Conservation (phyloP, 1,140 invertebrate species). For the Steinernema khuongi region DNA sequence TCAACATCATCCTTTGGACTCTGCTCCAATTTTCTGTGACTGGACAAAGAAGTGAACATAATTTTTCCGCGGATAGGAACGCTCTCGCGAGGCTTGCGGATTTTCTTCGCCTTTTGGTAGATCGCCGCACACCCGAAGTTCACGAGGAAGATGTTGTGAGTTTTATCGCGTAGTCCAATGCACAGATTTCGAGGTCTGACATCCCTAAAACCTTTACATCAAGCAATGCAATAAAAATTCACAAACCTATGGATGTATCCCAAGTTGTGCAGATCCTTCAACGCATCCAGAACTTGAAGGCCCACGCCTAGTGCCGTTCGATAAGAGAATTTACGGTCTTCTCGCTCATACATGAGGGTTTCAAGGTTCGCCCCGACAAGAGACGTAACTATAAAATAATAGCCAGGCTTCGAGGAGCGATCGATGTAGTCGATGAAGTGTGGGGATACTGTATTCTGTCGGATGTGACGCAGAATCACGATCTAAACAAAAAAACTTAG, state of each 20-base stretch:
- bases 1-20: constrained; percentile 1
- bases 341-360: background rate
- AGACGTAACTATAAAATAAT: background rate
- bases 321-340: background rate
- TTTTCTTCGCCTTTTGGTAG: constrained; percentile 3
- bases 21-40: background rate
- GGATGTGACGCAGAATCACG: background rate
- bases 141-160: constrained; percentile 2
- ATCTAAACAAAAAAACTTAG: constrained; percentile 1
- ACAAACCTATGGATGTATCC: background rate
- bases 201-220: background rate
- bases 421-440: constrained; percentile 12
- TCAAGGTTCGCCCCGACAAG: background rate
- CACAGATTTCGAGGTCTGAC: constrained; percentile 1
- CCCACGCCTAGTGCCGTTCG: background rate
- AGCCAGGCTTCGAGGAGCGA: background rate
- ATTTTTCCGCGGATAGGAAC: background rate
- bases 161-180: background rate
- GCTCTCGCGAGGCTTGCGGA: background rate
- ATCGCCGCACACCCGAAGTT: background rate
- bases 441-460: background rate
- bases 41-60: background rate
- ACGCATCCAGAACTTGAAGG: background rate
- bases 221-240: background rate
- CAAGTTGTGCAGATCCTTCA: background rate